These are phyloP conservation scores for Apodemus agrarius DNA, from an alignment of 2,797 vertebrate genomes.

Conservation along the genomic window DNA sequence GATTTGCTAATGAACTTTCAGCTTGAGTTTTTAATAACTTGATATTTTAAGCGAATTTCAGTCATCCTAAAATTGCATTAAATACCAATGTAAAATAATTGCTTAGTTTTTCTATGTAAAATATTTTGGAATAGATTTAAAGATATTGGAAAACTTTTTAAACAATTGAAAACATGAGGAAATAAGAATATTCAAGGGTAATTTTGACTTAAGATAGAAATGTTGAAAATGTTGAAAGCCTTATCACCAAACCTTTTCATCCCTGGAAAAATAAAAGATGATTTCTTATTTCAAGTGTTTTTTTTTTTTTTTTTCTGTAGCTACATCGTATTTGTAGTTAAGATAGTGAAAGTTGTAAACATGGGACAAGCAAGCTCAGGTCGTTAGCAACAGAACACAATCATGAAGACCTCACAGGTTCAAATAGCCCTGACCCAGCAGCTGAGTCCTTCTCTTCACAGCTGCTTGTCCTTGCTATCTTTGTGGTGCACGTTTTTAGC, in stretches of 20 bases:
- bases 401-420: not conserved
- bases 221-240: not conserved
- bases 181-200: not conserved
- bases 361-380: conserved; percentile 41
- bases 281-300: conserved; percentile 1
- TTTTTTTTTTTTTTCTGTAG: not conserved
- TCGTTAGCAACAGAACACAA: conserved; percentile 55
- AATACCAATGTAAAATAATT: not conserved
- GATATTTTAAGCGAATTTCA: conserved; percentile 48
- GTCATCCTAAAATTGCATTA: not conserved
- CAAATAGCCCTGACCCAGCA: not conserved
- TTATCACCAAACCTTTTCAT: conserved; percentile 22
- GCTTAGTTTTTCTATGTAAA: not conserved
- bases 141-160: conserved; percentile 2
- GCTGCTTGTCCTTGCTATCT: conserved; percentile 73
- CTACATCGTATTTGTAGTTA: not conserved
- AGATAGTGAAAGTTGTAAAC: conserved; percentile 3
- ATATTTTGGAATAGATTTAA: not conserved
- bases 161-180: not conserved
- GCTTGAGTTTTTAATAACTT: conserved; percentile 52
- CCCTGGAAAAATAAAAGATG: conserved; percentile 13
- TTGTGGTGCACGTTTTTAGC: conserved; percentile 72
- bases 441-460: not conserved
- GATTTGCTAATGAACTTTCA: conserved; percentile 44
- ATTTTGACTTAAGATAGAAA: conserved; percentile 19